These are phyloP conservation scores for Notolabrus celidotus DNA, from an alignment of 2,797 vertebrate genomes.

Conservation along the genomic window DNA sequence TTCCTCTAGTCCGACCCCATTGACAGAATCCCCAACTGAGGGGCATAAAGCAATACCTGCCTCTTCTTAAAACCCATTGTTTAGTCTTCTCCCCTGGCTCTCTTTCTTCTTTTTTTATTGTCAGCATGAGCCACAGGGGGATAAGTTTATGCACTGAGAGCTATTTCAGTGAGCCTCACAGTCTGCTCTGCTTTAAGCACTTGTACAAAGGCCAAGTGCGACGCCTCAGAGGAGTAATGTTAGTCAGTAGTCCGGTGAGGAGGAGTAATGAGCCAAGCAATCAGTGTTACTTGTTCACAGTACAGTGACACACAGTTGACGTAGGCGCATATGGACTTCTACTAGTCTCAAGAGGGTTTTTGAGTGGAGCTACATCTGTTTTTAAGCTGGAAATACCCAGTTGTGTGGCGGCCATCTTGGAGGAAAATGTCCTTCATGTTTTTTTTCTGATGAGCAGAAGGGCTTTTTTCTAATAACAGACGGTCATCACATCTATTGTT, in stretches of 20 bases:
- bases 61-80: slow-evolving; percentile 56
- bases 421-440: slow-evolving; percentile 24
- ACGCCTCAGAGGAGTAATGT: slow-evolving; percentile 66
- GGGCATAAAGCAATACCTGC: slow-evolving; percentile 44
- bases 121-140: slow-evolving; percentile 48
- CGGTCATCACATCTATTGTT: slow-evolving; percentile 46
- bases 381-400: slow-evolving; percentile 21
- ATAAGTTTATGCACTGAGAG: slow-evolving; percentile 63
- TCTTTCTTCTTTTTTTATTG: slow-evolving; percentile 21
- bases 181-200: slow-evolving; percentile 56
- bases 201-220: slow-evolving; percentile 70
- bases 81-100: slow-evolving; percentile 34
- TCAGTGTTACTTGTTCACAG: slow-evolving; percentile 69
- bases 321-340: slow-evolving; percentile 21
- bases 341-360: slow-evolving; percentile 39
- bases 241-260: slow-evolving; percentile 69
- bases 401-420: slow-evolving; percentile 49
- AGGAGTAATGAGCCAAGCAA: slow-evolving; percentile 74
- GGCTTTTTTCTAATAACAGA: neutral
- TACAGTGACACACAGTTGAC: slow-evolving; percentile 66
- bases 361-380: slow-evolving; percentile 32
- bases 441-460: slow-evolving; percentile 23
- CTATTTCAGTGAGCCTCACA: slow-evolving; percentile 56
- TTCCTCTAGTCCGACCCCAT: slow-evolving; percentile 34
- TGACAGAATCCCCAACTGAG: slow-evolving; percentile 28